Percentiles rank a stretch among this genome's conserved stretches.
Conservation (phyloP, 2,113 vertebrate genomes). For the Pollimyrus isidori region DNA sequence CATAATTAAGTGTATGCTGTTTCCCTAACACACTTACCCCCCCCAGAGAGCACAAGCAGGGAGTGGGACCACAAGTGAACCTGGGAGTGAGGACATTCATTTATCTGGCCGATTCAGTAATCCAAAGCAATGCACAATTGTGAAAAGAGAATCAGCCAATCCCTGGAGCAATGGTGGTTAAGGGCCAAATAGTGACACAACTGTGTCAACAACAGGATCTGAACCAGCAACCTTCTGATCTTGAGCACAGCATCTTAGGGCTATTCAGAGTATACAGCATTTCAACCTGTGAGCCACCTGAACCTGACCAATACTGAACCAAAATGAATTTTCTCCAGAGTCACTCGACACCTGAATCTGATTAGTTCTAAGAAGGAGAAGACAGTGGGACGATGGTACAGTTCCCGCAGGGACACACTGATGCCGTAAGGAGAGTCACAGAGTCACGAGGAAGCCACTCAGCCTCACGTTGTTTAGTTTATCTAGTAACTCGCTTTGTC, state of each 20-base stretch:
- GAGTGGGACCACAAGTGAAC: background rate
- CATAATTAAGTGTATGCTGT: background rate
- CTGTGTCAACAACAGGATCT: background rate
- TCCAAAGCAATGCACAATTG: background rate
- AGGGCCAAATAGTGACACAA: background rate
- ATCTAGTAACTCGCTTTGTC: conserved; percentile 25
- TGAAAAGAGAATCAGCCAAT: background rate
- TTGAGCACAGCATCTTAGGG: background rate
- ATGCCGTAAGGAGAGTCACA: background rate
- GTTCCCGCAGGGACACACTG: background rate
- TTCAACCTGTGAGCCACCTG: conserved; percentile 32
- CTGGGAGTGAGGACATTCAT: background rate
- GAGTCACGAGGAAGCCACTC: background rate
- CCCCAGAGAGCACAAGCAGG: background rate
- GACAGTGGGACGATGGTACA: conserved; percentile 53
- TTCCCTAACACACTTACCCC: background rate
- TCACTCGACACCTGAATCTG: conserved; percentile 37
- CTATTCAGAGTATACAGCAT: conserved; percentile 34
- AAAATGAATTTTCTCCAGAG: conserved; percentile 27
- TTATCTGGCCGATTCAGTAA: background rate
- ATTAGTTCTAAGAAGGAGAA: conserved; percentile 40
- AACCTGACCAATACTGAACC: background rate
- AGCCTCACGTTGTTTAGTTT: background rate
- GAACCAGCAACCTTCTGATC: background rate
- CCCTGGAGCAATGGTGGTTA: background rate